A percentile compares a stretch with the other conserved stretches of the same genome.
phyloP scores from a whole-genome alignment of 2,113 vertebrate genomes.

The Odontophorus gujanensis region DNA sequence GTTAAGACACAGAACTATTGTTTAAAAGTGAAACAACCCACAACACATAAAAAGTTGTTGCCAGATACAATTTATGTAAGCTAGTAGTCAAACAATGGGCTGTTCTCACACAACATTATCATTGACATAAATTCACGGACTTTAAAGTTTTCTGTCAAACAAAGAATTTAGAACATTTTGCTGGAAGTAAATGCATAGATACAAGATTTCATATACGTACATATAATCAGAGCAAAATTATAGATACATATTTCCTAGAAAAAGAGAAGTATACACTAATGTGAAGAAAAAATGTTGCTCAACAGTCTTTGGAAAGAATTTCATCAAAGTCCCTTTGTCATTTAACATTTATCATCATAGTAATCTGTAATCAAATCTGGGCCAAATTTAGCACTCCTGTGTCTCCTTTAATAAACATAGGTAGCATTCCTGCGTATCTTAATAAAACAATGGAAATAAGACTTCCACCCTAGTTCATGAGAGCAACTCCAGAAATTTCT shows the following conservation, averaged over 20 bases:
- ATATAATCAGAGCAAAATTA: not conserved
- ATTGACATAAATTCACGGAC: not conserved
- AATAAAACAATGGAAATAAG: not conserved
- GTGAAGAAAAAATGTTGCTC: not conserved
- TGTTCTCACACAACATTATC: conserved; percentile 22
- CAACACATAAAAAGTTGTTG: not conserved
- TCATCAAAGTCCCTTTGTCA: not conserved
- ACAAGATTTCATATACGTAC: not conserved
- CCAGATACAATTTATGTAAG: not conserved
- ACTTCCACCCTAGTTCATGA: not conserved
- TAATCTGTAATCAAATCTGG: not conserved
- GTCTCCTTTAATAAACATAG: not conserved
- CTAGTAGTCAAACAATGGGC: not conserved
- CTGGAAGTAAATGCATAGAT: not conserved
- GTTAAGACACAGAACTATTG: not conserved
- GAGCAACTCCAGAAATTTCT: not conserved
- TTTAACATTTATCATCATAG: not conserved
- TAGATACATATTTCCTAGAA: not conserved
- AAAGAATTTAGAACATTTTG: conserved; percentile 45
- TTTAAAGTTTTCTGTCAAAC: conserved; percentile 31
- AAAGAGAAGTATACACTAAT: not conserved
- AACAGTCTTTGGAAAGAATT: not conserved
- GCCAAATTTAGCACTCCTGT: not conserved
- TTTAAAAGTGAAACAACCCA: conserved; percentile 6
- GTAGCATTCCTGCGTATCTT: not conserved